Base-by-base conservation (phyloP, 2,113 vertebrate species). In the Scortum barcoo region DNA sequence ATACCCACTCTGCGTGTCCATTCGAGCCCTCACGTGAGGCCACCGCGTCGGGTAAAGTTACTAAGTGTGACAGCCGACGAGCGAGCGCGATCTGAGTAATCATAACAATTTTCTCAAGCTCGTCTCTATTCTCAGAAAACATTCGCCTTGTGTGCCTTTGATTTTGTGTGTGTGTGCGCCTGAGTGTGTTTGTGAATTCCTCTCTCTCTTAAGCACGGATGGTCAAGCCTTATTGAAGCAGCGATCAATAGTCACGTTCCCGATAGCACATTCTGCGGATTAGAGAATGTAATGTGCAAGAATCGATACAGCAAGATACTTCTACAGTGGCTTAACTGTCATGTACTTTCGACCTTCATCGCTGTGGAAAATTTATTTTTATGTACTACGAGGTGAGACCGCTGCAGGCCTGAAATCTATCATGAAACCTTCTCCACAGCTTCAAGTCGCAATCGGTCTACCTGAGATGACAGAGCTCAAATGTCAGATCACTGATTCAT, bases 211-310 rank as follows among this genome's bases (percentile, higher is more conserved):
- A 48, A 70, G 60, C 73, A 28, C 60, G 54, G 50, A 38, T 5
- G 20, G 72, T 75, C 65, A 75, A 79, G 68, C 20, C 14, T 82
- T 67, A 78, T 40, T 75, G 67, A 58, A 72, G 44, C 16, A 76
- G 20, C 51, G 69, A 86, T 90, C 87, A 56, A 88, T 88, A 87
- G 57, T 61, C 63, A 80, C 73, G 78, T 76, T 89, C 62, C 77
- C 66, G 82, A 80, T 88, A 80, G 71, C 71, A 80, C 65, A 4
- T 67, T 70, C 19, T 76, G 33, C 76, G 33, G 57, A 80, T 85
- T 72, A 71, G 42, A 62, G 40, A 53, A 38, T 40, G 42, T 33
- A 76, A 70, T 60, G 80, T 75, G 19, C 33, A 26, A 24, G 30
- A 72, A 53, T 90, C 81, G 4, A 77, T 84, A 48, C 16, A 76